Evolutionary conservation across 2,113 vertebrate species (phyloP).

Genomic region (Megaptera novaeangliae): DNA sequence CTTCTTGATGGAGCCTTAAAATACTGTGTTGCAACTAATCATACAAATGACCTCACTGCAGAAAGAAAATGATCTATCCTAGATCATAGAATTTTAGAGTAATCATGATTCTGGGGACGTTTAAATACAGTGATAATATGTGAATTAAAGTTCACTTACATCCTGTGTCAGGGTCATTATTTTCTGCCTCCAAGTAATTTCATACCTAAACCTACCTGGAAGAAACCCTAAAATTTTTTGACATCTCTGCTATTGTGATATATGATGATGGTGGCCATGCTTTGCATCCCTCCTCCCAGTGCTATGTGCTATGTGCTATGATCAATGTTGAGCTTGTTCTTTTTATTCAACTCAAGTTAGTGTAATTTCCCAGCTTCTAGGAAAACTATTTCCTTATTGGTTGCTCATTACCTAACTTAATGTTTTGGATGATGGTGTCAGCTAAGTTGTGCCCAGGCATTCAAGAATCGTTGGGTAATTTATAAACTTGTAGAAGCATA

Average conservation of each 20-base stretch:
- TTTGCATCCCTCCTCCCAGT: neutral
- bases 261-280: neutral
- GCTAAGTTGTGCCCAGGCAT: neutral
- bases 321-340: neutral
- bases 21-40: neutral
- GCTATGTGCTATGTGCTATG: neutral
- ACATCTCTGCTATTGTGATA: neutral
- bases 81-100: neutral
- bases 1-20: neutral
- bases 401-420: neutral
- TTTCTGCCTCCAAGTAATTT: conserved; percentile 31
- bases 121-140: conserved; percentile 13
- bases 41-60: neutral
- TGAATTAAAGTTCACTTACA: neutral
- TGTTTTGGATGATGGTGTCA: neutral
- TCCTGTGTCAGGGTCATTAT: neutral
- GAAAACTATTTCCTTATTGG: neutral
- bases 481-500: neutral
- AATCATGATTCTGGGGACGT: neutral
- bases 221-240: neutral
- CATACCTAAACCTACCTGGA: neutral
- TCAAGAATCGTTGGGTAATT: neutral
- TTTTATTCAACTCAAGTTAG: neutral
- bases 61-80: neutral
- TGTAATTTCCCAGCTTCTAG: neutral